Evolutionary conservation across 2,888 invertebrate genomes (phyloP), one percentile per base, ranked within the genome.

Genomic region (Microplitis manilae): DNA sequence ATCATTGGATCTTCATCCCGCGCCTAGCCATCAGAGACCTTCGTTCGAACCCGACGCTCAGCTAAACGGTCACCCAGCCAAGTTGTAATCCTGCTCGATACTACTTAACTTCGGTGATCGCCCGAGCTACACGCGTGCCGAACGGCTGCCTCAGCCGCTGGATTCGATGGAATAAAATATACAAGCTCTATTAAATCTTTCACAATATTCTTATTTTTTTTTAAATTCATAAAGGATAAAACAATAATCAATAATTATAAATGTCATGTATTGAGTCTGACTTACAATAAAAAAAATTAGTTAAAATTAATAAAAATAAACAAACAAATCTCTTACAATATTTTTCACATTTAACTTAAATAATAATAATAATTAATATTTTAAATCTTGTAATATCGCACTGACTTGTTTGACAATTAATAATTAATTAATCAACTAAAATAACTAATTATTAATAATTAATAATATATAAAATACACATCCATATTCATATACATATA

Each of bases 361-460:
- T 64, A 64, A 64, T 64, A 60, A 60, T 60, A 60, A 60, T 64
- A 64, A 64, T 38, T 68, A 39, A 68, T 38, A 39, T 68, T 30
- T 39, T 39, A 68, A 68, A 39, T 30, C 38, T 39, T 39, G 9
- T 50, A 50, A 50, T 50, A 50, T 50, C 50, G 50, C 50, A 50
- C 50, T 50, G 50, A 50, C 50, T 50, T 50, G 50, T 50, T 50
- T 50, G 50, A 50, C 50, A 50, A 50, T 50, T 50, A 50, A 50
- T 50, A 8, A 50, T 50, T 50, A 50, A 50, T 50, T 13, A 50
- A 50, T 50, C 50, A 50, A 50, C 6, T 50, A 50, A 8, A 50
- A 50, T 13, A 50, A 50, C 13, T 50, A 50, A 8, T 13, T 13
- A 50, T 50, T 8, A 50, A 50, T 13, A 50, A 50, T 50, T 50